Conservation (phyloP, 2,888 invertebrate genomes). For the Gymnosoma rotundatum region DNA sequence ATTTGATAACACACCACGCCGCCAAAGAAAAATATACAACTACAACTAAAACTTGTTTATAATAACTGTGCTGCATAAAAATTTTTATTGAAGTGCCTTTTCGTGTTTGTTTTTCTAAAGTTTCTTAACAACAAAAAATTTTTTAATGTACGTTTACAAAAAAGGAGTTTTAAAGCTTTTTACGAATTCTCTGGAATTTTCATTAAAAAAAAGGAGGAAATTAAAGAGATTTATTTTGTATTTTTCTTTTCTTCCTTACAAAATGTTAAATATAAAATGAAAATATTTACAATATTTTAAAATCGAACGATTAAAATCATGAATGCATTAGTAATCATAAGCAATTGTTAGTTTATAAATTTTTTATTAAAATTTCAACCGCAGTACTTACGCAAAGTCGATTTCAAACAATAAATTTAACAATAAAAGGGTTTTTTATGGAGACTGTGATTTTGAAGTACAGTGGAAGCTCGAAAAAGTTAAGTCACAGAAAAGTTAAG, state of each 20-base stretch:
- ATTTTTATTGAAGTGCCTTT: constrained; percentile 64
- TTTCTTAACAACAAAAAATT: constrained; percentile 55
- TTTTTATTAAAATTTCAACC: too few species aligned
- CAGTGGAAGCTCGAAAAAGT: too few species aligned
- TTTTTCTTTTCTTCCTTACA: neutral
- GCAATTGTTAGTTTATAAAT: too few species aligned
- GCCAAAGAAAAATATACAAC: constrained; percentile 33
- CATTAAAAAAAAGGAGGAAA: neutral
- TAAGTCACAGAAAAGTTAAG: too few species aligned
- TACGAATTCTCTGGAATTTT: constrained; percentile 18
- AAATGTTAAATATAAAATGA: constrained; percentile 24
- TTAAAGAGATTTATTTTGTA: constrained; percentile 39
- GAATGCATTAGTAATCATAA: too few species aligned
- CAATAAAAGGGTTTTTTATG: too few species aligned
- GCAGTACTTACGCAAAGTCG: too few species aligned
- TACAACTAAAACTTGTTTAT: constrained; percentile 45
- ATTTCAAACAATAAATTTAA: too few species aligned
- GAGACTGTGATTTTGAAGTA: too few species aligned
- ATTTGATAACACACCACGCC: constrained; percentile 9
- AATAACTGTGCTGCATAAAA: constrained; percentile 59
- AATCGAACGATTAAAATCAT: too few species aligned
- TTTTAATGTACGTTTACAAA: constrained; percentile 3
- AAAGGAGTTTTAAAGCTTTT: constrained; percentile 30
- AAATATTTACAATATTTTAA: too few species aligned
- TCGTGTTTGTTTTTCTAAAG: constrained; percentile 68